These are phyloP conservation scores for Seira musarum DNA, from an alignment of 2,888 invertebrate genomes.

Conservation along the genomic window DNA sequence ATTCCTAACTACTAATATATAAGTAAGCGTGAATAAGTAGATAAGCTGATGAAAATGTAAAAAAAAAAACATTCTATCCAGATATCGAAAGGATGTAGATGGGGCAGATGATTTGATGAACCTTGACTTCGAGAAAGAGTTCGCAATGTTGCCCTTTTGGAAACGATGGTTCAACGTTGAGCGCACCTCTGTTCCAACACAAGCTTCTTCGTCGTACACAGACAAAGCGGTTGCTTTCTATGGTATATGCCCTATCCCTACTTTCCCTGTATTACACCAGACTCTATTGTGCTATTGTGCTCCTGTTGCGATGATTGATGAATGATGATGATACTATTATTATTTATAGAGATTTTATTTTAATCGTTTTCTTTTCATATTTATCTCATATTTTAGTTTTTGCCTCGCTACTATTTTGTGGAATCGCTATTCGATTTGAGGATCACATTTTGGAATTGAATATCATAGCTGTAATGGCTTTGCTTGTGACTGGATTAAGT, in stretches of 20 bases:
- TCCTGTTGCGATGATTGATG: too few relatives aligned
- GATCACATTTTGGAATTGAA: slow-evolving; percentile 41
- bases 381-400: slow-evolving; percentile 45
- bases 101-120: slow-evolving; percentile 64
- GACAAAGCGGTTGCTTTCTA: slow-evolving; percentile 65
- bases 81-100: slow-evolving; percentile 66
- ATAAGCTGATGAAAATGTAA: too few relatives aligned
- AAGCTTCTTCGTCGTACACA: slow-evolving; percentile 64
- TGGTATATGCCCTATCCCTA: too few relatives aligned
- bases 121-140: slow-evolving; percentile 24
- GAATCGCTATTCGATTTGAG: slow-evolving; percentile 59
- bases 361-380: background rate
- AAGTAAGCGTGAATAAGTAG: too few relatives aligned
- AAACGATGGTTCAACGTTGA: slow-evolving; percentile 26
- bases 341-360: background rate
- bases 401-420: slow-evolving; percentile 56
- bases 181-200: slow-evolving; percentile 60
- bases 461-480: slow-evolving; percentile 10
- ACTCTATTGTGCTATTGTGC: too few relatives aligned
- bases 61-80: slow-evolving; percentile 23
- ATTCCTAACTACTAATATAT: too few relatives aligned
- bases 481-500: slow-evolving; percentile 25
- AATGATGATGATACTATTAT: too few relatives aligned
- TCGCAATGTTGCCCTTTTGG: slow-evolving; percentile 16
- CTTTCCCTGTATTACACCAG: too few relatives aligned